Evolutionary conservation across 2,113 vertebrate genomes (phyloP), one percentile per base, ranked within the genome.

Genomic region (Butastur rufipennis): DNA sequence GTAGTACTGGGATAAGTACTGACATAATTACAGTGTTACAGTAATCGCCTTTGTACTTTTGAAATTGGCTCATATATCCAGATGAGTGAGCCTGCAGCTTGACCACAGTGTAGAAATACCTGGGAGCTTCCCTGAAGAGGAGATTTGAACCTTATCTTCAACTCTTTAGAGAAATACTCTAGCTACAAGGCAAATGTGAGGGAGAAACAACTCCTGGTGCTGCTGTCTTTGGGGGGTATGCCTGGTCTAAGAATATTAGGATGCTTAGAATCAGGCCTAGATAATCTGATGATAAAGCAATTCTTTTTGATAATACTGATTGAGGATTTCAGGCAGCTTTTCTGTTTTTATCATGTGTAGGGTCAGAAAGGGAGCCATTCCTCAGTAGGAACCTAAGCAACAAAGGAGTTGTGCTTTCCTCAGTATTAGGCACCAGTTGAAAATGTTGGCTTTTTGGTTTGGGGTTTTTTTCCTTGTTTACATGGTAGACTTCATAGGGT

Each of bases 141-240:
- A 47, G 13, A 22, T 29, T n/a, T 81, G 34, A 73, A 32, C 23
- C 7, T 68, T 31, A 22, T 38, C 50, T 73, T 78, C 9, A 81
- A 7, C 8, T 68, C n/a, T 31, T 45, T 63, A 45, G 10, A 61
- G 38, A 77, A 43, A 16, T 32, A 47, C 42, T 61, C 25, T 9
- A 58, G 5, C 42, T 84, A 27, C 1, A 1, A 81, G 16, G 31
- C 18, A 86, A 36, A 16, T 9, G 3, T 43, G 40, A 72, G 21
- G 8, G 15, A 53, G 13, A 70, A 89, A 36, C 8, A 36, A 27
- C n/a, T 72, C 16, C 26, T 48, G 18, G 15, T 71, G 52, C 11
- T 55, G 8, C 7, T 36, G 50, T 17, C n/a, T 77, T 62, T n/a
- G 12, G 5, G 18, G n/a, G 4, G 2, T 53, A 5, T 1, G 1